Evolutionary conservation across 2,113 vertebrate species (phyloP).

Genomic region (Planiliza haematocheilus): DNA sequence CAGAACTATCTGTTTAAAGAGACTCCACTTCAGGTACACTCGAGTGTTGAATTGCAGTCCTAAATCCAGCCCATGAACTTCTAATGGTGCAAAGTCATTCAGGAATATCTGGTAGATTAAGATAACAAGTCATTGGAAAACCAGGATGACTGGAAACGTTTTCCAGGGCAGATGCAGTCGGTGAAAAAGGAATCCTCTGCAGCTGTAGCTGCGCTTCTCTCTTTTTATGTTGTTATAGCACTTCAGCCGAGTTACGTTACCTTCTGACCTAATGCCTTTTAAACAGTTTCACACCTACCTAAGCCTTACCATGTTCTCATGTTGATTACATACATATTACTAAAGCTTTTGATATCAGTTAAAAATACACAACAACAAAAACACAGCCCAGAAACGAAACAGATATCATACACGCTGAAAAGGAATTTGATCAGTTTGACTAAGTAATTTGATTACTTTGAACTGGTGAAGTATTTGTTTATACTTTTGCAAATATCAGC

Average conservation of each 20-base stretch:
- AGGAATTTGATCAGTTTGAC: slow-evolving; percentile 3
- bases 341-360: slow-evolving; percentile 11
- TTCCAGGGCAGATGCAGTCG: slow-evolving; percentile 34
- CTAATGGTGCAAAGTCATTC: slow-evolving; percentile 25
- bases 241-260: slow-evolving; percentile 30
- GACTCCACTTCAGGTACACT: slow-evolving; percentile 54
- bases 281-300: slow-evolving; percentile 8
- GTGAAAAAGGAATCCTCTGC: slow-evolving; percentile 24
- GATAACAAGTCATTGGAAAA: slow-evolving; percentile 16
- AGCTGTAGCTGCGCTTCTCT: slow-evolving; percentile 34
- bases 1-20: slow-evolving; percentile 24
- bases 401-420: slow-evolving; percentile 6
- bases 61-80: slow-evolving; percentile 29
- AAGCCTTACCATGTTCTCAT: slow-evolving; percentile 35
- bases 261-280: slow-evolving; percentile 35
- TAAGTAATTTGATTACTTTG: slow-evolving; percentile 17
- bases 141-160: slow-evolving; percentile 53
- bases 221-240: slow-evolving; percentile 41
- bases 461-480: slow-evolving; percentile 16
- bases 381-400: slow-evolving; percentile 7
- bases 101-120: slow-evolving; percentile 27
- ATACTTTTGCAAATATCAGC: slow-evolving; percentile 25
- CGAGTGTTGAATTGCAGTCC: slow-evolving; percentile 13
- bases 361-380: not conserved
- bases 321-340: not conserved